Percentiles rank a stretch among this genome's conserved stretches.
Evolutionary conservation across 2,797 vertebrate species (phyloP).

Genomic region (Ctenopoma multispine): DNA sequence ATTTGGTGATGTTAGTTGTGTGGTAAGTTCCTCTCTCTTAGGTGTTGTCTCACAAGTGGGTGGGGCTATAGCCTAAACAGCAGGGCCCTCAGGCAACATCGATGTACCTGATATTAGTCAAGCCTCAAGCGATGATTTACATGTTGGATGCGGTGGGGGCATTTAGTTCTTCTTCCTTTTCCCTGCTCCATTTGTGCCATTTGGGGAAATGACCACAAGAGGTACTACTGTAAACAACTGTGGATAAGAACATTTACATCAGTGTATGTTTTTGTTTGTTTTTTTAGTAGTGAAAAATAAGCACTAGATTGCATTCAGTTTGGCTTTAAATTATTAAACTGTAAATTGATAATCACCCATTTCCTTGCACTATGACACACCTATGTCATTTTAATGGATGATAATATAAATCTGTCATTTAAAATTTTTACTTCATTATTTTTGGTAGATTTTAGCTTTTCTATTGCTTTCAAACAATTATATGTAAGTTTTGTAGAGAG

Average conservation of each 20-base stretch:
- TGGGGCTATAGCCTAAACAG: slow-evolving; percentile 93
- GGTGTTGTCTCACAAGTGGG: slow-evolving; percentile 89
- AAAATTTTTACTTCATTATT: neutral
- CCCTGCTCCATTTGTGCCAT: slow-evolving; percentile 12
- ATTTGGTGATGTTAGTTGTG: slow-evolving; percentile 68
- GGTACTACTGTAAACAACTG: neutral
- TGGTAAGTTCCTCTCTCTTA: slow-evolving; percentile 84
- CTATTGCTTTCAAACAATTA: neutral
- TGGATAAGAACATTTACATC: slow-evolving; percentile 10
- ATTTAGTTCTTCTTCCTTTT: slow-evolving; percentile 10
- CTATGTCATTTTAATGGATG: neutral
- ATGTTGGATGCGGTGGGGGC: slow-evolving; percentile 72
- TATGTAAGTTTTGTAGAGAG: neutral
- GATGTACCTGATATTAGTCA: slow-evolving; percentile 96
- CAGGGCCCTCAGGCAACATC: slow-evolving; percentile 94
- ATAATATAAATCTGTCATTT: neutral
- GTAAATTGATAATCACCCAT: slow-evolving; percentile 1
- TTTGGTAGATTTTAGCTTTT: no score
- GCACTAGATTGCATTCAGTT: slow-evolving; percentile 7
- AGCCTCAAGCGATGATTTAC: slow-evolving; percentile 95
- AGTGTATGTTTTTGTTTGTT: neutral
- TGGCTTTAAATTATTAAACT: neutral
- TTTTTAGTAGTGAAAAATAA: no score
- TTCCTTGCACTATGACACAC: no score
- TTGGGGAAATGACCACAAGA: slow-evolving; percentile 36